Evolutionary conservation across 2,113 vertebrate species (phyloP), one percentile per base, ranked within the genome.

Genomic region (Pithys albifrons): DNA sequence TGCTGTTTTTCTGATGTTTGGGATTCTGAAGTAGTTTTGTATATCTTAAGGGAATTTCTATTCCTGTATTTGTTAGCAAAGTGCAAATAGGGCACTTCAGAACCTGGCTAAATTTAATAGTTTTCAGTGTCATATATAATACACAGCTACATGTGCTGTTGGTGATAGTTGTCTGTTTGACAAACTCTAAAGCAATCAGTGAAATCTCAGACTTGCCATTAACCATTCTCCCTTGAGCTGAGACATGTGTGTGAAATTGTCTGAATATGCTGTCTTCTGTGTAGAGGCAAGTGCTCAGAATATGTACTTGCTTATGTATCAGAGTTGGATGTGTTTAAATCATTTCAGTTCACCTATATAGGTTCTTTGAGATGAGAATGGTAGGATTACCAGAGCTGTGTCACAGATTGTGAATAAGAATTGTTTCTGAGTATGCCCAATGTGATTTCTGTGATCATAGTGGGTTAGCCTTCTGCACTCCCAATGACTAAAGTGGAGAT

Each of bases 271-370:
- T 81, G 5, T 24, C 58, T 54, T 41, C 57, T 39, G 19, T 29
- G 8, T 25, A 54, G 62, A 66, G 43, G 23, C 48, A 75, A 29
- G 16, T 43, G 16, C 18, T 81, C 37, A 7, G 19, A 54, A 43
- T 25, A 62, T 54, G 41, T 51, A 43, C 39, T 64, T 81, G 9
- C 12, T 25, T 31, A 49, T 3, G 17, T 25, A 27, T 61, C 31
- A 39, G n/a, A 85, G 66, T 70, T 33, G 51, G 5, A 19, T 55
- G 41, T 7, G 0, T 24, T 9, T 61, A 29, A 33, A 37, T 85
- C 0, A 0, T 28, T 41, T 74, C n/a, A 14, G 43, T 61, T 71
- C 35, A n/a, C 25, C 22, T 20, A 11, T 37, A 62, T 20, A 52
- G 19, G 14, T 62, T 43, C 55, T 66, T 52, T 74, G 51, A 52